Evolutionary conservation across 2,888 invertebrate genomes (phyloP).

Genomic region (Caenorhabditis drosophilae): DNA sequence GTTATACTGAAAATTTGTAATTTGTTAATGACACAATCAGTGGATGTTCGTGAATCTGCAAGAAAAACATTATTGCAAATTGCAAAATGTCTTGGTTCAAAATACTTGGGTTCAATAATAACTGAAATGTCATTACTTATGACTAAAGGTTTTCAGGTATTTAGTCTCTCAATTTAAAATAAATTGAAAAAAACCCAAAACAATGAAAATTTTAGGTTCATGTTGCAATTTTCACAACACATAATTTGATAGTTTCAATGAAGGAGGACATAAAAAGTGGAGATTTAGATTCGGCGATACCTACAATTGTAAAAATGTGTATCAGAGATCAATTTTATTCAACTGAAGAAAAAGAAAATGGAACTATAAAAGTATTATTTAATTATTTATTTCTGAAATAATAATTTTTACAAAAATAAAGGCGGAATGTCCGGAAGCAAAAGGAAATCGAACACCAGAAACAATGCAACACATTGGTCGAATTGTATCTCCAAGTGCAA

Average conservation of each 20-base stretch:
- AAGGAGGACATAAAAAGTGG: conserved; percentile 76
- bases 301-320: conserved; percentile 79
- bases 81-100: conserved; percentile 83
- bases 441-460: conserved; percentile 81
- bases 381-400: no score
- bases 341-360: conserved; percentile 88
- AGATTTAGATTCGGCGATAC: conserved; percentile 82
- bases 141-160: conserved; percentile 83
- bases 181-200: not conserved
- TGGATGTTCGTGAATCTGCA: conserved; percentile 47
- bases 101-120: conserved; percentile 80
- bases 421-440: conserved; percentile 76
- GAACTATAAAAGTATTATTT: conserved; percentile 81
- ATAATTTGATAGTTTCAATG: conserved; percentile 79
- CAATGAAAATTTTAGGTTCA: conserved; percentile 75
- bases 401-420: no score
- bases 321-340: conserved; percentile 86
- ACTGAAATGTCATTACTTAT: conserved; percentile 82
- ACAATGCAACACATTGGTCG: conserved; percentile 83
- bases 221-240: conserved; percentile 86
- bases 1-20: conserved; percentile 79
- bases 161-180: not conserved
- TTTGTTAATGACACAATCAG: conserved; percentile 83
- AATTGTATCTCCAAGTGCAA: conserved; percentile 78
- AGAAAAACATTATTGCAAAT: conserved; percentile 75